A percentile compares a stretch with the other conserved stretches of the same genome.
These are phyloP conservation scores for Bradysia coprophila DNA, from an alignment of 1,140 invertebrate species.

Conservation along the genomic window DNA sequence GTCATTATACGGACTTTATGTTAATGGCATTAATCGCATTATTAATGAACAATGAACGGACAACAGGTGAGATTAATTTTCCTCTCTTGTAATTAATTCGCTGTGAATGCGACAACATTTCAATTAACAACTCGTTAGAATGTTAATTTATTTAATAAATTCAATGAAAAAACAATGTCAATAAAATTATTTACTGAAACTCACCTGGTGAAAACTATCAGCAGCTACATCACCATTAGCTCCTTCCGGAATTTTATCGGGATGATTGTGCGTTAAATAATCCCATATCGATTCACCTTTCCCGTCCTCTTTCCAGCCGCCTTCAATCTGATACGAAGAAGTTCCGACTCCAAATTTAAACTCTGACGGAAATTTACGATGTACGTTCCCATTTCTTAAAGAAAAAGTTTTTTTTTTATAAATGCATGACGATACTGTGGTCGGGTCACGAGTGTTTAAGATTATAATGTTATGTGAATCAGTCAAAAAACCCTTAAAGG, in stretches of 20 bases:
- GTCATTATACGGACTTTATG: too few species aligned
- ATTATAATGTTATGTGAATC: too few species aligned
- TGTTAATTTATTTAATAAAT: too few species aligned
- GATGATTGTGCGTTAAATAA: conserved; percentile 23
- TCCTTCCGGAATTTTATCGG: conserved; percentile 29
- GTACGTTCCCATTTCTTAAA: neutral
- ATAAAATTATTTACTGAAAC: too few species aligned
- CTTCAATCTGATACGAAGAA: conserved; percentile 46
- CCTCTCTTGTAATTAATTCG: too few species aligned
- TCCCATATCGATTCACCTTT: conserved; percentile 38
- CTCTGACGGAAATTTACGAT: conserved; percentile 26
- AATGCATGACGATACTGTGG: too few species aligned
- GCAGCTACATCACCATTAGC: conserved; percentile 32
- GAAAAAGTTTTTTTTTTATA: too few species aligned
- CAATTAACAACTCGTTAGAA: neutral
- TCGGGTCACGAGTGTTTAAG: too few species aligned
- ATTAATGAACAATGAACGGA: too few species aligned
- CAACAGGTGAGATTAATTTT: neutral
- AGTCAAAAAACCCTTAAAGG: too few species aligned
- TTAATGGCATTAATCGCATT: too few species aligned
- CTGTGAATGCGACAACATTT: neutral
- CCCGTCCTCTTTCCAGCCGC: conserved; percentile 46
- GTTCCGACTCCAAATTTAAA: conserved; percentile 33
- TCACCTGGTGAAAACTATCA: conserved; percentile 31
- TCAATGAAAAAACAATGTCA: too few species aligned